A percentile compares a stretch with the other conserved stretches of the same genome.
Evolutionary conservation across 2,888 invertebrate species (phyloP).

Genomic region (Synanthedon formicaeformis): DNA sequence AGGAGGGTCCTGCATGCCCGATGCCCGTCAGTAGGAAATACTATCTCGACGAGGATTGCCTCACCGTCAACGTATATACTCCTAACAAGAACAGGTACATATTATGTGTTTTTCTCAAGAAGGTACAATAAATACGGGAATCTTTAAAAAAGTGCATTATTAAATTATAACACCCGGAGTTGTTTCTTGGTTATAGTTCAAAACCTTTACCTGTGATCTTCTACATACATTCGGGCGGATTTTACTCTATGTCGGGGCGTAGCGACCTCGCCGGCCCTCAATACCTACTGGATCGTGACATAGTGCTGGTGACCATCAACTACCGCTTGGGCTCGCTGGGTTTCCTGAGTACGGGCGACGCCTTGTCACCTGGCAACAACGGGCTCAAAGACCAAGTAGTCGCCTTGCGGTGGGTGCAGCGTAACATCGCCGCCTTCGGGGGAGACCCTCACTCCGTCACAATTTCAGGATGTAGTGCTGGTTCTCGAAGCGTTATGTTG

Average conservation of each 20-base stretch:
- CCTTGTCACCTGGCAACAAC: constrained; percentile 75
- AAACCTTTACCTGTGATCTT: constrained; percentile 71
- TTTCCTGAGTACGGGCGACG: constrained; percentile 75
- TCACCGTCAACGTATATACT: constrained; percentile 73
- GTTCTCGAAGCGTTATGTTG: constrained; percentile 56
- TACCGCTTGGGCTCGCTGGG: constrained; percentile 72
- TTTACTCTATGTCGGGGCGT: constrained; percentile 71
- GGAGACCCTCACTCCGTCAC: constrained; percentile 76
- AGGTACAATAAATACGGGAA: no score
- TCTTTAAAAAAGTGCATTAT: no score
- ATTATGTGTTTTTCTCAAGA: neutral
- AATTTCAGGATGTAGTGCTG: constrained; percentile 72
- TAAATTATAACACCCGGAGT: no score
- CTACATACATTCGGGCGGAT: constrained; percentile 78
- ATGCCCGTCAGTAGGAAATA: constrained; percentile 27
- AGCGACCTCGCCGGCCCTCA: constrained; percentile 70
- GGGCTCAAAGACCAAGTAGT: constrained; percentile 79
- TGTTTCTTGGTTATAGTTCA: constrained; percentile 14
- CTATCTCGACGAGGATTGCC: constrained; percentile 72
- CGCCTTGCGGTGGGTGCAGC: constrained; percentile 74
- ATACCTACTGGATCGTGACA: constrained; percentile 73
- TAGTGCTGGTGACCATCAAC: constrained; percentile 75
- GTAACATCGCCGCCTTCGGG: constrained; percentile 76
- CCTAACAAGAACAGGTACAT: constrained; percentile 20
- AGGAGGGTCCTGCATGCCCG: constrained; percentile 72